A percentile compares a stretch with the other conserved stretches of the same genome.
These are phyloP conservation scores for Sciurus carolinensis DNA, from an alignment of 2,797 vertebrate genomes.

Conservation along the genomic window DNA sequence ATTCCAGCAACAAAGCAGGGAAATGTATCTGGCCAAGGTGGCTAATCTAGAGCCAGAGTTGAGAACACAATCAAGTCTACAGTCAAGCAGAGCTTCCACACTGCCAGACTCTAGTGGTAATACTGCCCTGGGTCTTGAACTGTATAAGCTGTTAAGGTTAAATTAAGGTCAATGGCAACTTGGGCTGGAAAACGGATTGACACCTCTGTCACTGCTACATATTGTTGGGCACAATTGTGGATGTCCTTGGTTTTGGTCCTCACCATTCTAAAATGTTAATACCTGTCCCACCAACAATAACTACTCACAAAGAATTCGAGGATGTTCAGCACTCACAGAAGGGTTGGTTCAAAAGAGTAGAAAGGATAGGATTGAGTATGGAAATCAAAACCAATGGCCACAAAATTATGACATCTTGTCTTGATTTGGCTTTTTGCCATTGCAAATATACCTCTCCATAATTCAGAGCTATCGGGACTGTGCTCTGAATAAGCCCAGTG, in stretches of 20 bases:
- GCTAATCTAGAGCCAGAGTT: not conserved
- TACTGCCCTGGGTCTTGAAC: not conserved
- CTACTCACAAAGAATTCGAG: constrained; percentile 7
- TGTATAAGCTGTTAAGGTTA: not conserved
- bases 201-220: not conserved
- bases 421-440: not conserved
- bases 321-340: not conserved
- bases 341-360: not conserved
- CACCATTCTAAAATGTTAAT: not conserved
- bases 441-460: not conserved
- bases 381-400: not conserved
- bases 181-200: not conserved
- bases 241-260: not conserved
- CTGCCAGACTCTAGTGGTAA: not conserved
- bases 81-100: not conserved
- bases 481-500: not conserved
- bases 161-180: not conserved
- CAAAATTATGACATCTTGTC: not conserved
- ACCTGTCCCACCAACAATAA: not conserved
- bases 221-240: not conserved
- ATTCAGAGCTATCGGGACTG: not conserved
- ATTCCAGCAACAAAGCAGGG: not conserved
- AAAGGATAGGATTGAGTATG: not conserved
- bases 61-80: not conserved
- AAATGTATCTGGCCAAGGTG: not conserved